Base-by-base conservation (phyloP, 2,888 invertebrate genomes). In the Drosophila neoperkinsi region DNA sequence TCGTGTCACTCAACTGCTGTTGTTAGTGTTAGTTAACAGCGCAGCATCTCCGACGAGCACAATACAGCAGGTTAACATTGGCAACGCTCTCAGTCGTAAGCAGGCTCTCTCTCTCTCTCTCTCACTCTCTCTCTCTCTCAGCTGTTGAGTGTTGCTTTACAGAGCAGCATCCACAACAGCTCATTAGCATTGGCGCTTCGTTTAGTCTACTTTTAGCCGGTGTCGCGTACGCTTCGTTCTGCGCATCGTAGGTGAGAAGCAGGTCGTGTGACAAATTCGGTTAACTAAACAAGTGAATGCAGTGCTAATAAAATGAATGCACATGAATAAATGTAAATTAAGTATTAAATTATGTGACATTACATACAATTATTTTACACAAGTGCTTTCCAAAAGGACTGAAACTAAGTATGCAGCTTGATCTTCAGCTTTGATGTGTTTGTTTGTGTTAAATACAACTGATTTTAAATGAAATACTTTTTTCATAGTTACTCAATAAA, bases 171-270 rank as follows among this genome's bases (percentile, higher is more conserved):
- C 83, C 66, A n/a, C 25, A 61, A 55, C 73, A 69, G 60, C 74
- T 51, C 49, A 49, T 64, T 64, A 60, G 63, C 60, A 61, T 73
- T 66, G 64, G 56, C 55, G 57, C 62, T 71, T 77, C 81, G 75
- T 74, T 91, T 75, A 90, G 91, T 90, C 80, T 84, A 67, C 84
- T 79, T 81, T 84, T 77, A 83, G 84, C 90, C 91, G 90, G 89
- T 83, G 86, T 73, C 67, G 77, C 77, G 88, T 71, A 71, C 74
- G 76, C 81, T 80, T 71, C 80, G 70, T 57, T 57, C 51, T 38
- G 63, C 84, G 88, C 88, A 72, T 36, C 36, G 55, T 41, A 57
- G 78, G 58, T 71, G 60, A 49, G 46, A 50, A 60, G 30, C 30
- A 55, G 30, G 10, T 52, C 60, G 25, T 51, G 60, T 77, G 36